phyloP scores from a whole-genome alignment of 2,113 vertebrate species.

The Pomatorhinus ruficollis region DNA sequence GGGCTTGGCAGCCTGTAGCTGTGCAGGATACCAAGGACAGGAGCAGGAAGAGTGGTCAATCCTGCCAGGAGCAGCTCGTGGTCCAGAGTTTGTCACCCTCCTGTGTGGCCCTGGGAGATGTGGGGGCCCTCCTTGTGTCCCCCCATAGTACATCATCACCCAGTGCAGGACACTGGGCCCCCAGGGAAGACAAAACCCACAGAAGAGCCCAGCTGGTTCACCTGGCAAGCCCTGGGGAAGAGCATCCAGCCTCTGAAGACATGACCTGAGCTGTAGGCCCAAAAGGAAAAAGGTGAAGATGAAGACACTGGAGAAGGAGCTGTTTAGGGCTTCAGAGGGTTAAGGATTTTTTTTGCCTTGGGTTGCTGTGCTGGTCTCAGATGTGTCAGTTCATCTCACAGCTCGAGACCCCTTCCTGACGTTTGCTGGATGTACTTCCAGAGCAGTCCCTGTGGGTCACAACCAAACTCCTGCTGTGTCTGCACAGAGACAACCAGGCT shows the following conservation, averaged over 20 bases:
- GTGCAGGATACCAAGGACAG: background rate
- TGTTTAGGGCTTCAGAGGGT: background rate
- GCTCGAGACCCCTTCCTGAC: background rate
- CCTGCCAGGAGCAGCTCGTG: rapidly evolving
- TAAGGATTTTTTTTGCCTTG: background rate
- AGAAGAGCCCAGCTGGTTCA: background rate
- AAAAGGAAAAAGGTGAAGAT: background rate
- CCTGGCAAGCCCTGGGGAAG: background rate
- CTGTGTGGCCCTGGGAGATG: rapidly evolving
- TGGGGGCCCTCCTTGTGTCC: background rate
- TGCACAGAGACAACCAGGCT: background rate
- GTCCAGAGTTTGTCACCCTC: background rate
- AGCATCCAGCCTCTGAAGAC: rapidly evolving
- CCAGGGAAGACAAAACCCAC: background rate
- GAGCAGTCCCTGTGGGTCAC: background rate
- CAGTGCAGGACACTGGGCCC: background rate
- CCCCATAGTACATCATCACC: background rate
- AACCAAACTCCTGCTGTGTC: background rate
- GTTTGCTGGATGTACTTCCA: background rate
- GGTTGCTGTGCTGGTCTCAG: background rate
- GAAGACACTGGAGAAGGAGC: background rate
- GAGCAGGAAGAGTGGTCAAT: background rate
- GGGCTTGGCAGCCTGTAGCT: background rate
- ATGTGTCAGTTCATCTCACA: background rate
- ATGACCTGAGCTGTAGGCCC: background rate